phyloP scores from a whole-genome alignment of 2,113 vertebrate genomes.

The Leuciscus idus region DNA sequence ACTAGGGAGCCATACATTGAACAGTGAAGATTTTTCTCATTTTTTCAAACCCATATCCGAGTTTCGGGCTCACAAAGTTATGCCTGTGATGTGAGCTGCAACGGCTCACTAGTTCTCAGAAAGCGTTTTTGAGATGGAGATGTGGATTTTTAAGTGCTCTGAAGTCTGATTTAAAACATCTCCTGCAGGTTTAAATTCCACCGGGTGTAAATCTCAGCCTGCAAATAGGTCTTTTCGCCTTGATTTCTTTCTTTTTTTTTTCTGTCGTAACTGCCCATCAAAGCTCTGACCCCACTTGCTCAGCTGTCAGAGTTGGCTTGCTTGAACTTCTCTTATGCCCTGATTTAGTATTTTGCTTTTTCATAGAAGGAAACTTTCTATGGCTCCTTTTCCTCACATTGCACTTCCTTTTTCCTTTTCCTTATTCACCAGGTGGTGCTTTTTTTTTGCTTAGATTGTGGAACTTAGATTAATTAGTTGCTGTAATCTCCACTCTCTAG shows the following conservation, averaged over 20 bases:
- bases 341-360: conserved; percentile 16
- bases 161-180: conserved; percentile 15
- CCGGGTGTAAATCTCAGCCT: conserved; percentile 7
- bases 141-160: conserved; percentile 6
- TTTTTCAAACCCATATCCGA: background rate
- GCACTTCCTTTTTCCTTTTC: background rate
- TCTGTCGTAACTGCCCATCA: conserved; percentile 1
- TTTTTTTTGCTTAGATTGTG: background rate
- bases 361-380: background rate
- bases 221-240: conserved; percentile 13
- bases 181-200: conserved; percentile 10
- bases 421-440: background rate
- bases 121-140: conserved; percentile 15
- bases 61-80: background rate
- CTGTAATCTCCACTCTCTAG: conserved; percentile 28
- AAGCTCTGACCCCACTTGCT: conserved; percentile 13
- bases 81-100: background rate
- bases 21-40: background rate
- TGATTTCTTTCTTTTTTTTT: background rate
- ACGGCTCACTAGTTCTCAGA: background rate
- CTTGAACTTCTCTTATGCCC: background rate
- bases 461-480: conserved; percentile 7
- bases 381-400: background rate
- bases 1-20: background rate
- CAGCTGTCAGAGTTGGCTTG: background rate